Base-by-base conservation (phyloP, 2,888 invertebrate genomes). In the Cyclophora punctaria region DNA sequence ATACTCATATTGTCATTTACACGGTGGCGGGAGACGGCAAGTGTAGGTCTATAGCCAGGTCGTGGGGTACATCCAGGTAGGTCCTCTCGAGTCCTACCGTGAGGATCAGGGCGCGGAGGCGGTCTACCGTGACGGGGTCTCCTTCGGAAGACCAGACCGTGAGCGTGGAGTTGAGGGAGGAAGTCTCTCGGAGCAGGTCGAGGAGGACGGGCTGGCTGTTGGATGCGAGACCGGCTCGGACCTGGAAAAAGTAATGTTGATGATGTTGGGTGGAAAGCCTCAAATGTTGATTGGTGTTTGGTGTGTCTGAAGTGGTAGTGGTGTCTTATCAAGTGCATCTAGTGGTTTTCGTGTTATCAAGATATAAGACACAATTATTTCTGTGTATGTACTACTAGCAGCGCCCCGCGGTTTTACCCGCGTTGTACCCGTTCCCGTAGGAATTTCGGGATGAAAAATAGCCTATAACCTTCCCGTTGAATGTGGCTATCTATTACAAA, bases 41-140 rank as follows among this genome's bases (percentile, higher is more conserved):
- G 58, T 85, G 80, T 34, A 93, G 76, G 55, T 89, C 73, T 3
- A 80, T 77, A 3, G 85, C 84, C 3, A 93, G 70, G 7, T 91
- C 90, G 3, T 89, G 80, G 0, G 96, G 96, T 3, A 97, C 91
- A 76, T 97, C 97, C 56, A 96, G 78, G 76, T 93, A 97, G 2
- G 94, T 91, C 56, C 91, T 90, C 56, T 92, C 86, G 3, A 91
- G 67, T 0, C 95, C 95, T 34, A 94, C 87, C 0, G 90, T 84
- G 42, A 90, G 86, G 58, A 96, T 92, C 42, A 96, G 82, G 5
- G 90, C 80, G 3, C 92, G 89, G 48, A 97, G 86, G 46, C 91
- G 87, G 2, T 86, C 80, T 3, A 92, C 90, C 67, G 95, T 89
- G 20, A 96, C 93, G 7, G 82, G 71, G 71, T 96, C 96, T 0